Conservation (phyloP, 1,140 invertebrate genomes). For the Anagrus nilaparvatae region DNA sequence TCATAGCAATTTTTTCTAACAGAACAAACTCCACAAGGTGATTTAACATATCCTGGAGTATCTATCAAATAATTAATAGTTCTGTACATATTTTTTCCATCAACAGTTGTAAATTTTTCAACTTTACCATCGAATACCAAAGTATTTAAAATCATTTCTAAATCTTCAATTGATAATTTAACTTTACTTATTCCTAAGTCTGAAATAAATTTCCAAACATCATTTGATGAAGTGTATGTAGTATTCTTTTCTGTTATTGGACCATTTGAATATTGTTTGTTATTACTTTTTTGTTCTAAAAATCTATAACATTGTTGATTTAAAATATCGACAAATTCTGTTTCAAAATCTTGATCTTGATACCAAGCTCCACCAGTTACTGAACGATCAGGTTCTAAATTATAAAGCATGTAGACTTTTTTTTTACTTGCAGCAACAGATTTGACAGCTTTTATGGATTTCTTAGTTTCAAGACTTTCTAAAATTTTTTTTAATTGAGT, state of each 20-base stretch:
- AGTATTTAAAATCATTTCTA: constrained; percentile 87
- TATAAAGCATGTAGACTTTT: constrained; percentile 93
- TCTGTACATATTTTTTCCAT: constrained; percentile 65
- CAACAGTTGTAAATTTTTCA: constrained; percentile 57
- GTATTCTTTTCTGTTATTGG: constrained; percentile 67
- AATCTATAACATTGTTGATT: constrained; percentile 83
- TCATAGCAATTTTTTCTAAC: constrained; percentile 67
- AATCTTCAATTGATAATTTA: constrained; percentile 73
- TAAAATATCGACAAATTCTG: constrained; percentile 93
- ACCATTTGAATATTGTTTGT: constrained; percentile 57
- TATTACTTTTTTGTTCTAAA: constrained; percentile 62
- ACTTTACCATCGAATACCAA: constrained; percentile 90
- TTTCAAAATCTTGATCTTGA: constrained; percentile 95
- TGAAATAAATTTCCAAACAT: constrained; percentile 83
- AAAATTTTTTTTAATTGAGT: constrained; percentile 89
- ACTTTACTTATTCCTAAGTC: constrained; percentile 87
- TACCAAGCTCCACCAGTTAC: constrained; percentile 98
- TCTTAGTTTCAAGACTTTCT: constrained; percentile 87
- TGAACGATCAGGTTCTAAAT: constrained; percentile 86
- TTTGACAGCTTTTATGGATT: constrained; percentile 92
- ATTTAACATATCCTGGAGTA: constrained; percentile 66
- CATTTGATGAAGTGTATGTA: constrained; percentile 66
- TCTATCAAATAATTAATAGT: constrained; percentile 59
- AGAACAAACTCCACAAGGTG: constrained; percentile 87
- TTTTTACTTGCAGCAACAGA: constrained; percentile 94